Evolutionary conservation across 2,888 invertebrate genomes (phyloP), one percentile per base, ranked within the genome.

Genomic region (Rotaria socialis): DNA sequence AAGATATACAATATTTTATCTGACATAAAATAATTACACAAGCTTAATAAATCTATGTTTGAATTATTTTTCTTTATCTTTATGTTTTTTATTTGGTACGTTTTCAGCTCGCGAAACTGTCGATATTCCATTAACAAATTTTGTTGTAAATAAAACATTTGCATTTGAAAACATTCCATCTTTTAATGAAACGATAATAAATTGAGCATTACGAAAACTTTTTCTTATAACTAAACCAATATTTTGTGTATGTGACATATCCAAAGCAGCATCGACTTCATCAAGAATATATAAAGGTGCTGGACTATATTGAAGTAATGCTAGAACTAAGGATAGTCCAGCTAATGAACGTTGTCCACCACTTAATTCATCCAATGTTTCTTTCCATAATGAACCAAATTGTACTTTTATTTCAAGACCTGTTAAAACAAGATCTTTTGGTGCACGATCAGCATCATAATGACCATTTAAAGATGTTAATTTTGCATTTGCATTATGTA

Each of bases 81-180:
- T 67, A 16, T 24, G 24, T 74, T 86, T 86, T 52, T 85, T 86
- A 47, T 85, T 85, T 35, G 67, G 67, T 35, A 67, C 67, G 50
- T 86, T 85, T 67, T 85, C 87, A 74, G 60, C 85, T 22, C 87
- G 85, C 47, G 60, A 84, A 58, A 99, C 95, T 8, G 94, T 93
- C 0, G 98, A 98, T 92, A 96, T 95, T 85, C 98, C 98, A 92
- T 98, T 97, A 52, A 95, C 94, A 92, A 99, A 97, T 89, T 94
- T 94, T 0, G 98, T 98, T 86, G 95, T 94, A 92, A 96, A 99
- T 86, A 99, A 92, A 47, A 98, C 97, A 92, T 99, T 98, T 0
- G 99, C 98, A 92, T 99, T 97, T 92, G 95, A 96, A 92, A 98
- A 99, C 96, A 99, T 98, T 52, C 98, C 98, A 91, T 99, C 97